These are phyloP conservation scores for Philereme vetulata DNA, from an alignment of 2,888 invertebrate species.

Conservation along the genomic window DNA sequence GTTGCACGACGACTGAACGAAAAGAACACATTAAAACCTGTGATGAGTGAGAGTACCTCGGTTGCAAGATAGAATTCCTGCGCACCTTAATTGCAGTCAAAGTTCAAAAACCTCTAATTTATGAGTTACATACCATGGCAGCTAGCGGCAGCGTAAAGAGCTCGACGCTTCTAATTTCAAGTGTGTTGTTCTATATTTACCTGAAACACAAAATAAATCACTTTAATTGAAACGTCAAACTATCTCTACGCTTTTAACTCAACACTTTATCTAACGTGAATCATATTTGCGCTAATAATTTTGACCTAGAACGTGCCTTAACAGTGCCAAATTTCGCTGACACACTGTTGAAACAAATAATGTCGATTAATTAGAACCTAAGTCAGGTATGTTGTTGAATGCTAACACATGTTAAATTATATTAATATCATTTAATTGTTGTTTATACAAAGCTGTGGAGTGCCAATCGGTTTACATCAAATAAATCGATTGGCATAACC, in stretches of 20 bases:
- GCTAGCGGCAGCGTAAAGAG: conserved; percentile 5
- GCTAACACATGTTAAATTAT: conserved; percentile 38
- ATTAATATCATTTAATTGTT: conserved; percentile 39
- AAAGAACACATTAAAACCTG: no score
- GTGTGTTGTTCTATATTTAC: conserved; percentile 40
- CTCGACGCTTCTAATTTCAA: conserved; percentile 9
- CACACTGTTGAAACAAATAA: conserved; percentile 15
- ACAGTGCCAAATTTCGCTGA: conserved; percentile 23
- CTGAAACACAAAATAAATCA: conserved; percentile 43
- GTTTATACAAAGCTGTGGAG: conserved; percentile 44
- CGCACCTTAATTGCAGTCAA: conserved; percentile 10
- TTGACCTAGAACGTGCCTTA: conserved; percentile 21
- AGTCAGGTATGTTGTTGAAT: conserved; percentile 46
- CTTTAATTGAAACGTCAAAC: conserved; percentile 15
- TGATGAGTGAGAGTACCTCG: no score
- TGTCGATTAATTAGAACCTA: conserved; percentile 26
- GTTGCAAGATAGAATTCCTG: conserved; percentile 1
- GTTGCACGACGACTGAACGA: no score
- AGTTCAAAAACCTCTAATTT: conserved; percentile 8
- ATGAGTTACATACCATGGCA: conserved; percentile 19
- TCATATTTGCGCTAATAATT: conserved; percentile 16
- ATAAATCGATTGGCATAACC: conserved; percentile 48
- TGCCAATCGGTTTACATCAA: no score
- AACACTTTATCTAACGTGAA: conserved; percentile 3
- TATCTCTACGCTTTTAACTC: not conserved